Base-by-base conservation (phyloP, 2,797 vertebrate genomes). In the Epinephelus malabaricus region DNA sequence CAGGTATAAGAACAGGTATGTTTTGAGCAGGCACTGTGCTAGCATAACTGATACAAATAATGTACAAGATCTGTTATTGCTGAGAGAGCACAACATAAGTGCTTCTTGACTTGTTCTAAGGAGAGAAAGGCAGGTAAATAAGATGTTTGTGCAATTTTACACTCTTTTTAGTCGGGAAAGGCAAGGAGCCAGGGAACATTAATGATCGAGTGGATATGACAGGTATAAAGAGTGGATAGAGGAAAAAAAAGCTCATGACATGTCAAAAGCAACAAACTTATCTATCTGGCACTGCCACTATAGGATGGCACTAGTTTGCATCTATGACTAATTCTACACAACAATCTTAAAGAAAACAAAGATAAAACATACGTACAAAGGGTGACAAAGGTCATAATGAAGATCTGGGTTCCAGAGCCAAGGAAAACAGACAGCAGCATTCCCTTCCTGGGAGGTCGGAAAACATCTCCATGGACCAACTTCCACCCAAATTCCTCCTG, bases 401-500 rank as follows among this genome's bases (percentile, higher is more conserved):
- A 96, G 91, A 98, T 98, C 91, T 99, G 97, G 2, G 97, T 96
- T 59, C 97, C 97, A 9, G 97, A 98, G 73, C 97, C 97, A 5
- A 98, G 94, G 69, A 98, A 98, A 71, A 98, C 97, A 0, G 97
- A 98, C 4, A 98, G 90, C 64, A 99, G 94, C 97, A 98, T 98
- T 88, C 97, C 97, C 93, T 98, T 98, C 76, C 97, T 95, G 30
- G 97, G 97, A 5, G 97, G 97, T 54, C 97, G 94, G 93, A 99
- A 98, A 82, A 98, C 97, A 74, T 98, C 97, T 58, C 97, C 97
- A 23, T 98, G 97, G 86, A 98, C 97, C 83, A 98, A 87, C 83
- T 98, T 98, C 97, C 97, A 98, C 69, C 97, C 97, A 94, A 98
- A 98, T 92, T 98, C 97, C 91, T 98, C 97, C 91, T 98, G 97